phyloP scores from a whole-genome alignment of 2,888 invertebrate species.

The Parasteatoda lunata region DNA sequence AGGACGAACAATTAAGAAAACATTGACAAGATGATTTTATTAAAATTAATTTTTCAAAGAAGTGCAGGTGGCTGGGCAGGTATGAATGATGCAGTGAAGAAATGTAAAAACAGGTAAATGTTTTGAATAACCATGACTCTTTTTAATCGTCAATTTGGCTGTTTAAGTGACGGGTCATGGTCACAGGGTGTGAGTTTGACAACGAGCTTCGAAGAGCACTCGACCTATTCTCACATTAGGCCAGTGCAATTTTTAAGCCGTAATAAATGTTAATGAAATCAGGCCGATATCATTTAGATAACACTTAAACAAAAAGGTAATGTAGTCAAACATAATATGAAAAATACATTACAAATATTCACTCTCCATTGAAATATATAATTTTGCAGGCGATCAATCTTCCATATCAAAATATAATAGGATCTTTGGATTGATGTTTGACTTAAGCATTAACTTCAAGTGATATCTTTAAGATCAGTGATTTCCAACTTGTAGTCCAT shows the following conservation, averaged over 20 bases:
- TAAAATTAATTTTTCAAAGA: too few relatives aligned
- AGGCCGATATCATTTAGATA: conserved; percentile 26
- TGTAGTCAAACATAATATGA: too few relatives aligned
- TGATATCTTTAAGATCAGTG: too few relatives aligned
- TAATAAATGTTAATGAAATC: conserved; percentile 23
- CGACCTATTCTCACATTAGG: conserved; percentile 26
- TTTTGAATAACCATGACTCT: conserved; percentile 56
- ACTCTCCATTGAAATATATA: too few relatives aligned
- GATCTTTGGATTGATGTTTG: too few relatives aligned
- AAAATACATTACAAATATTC: too few relatives aligned
- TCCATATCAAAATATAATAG: too few relatives aligned
- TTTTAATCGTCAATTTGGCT: conserved; percentile 39
- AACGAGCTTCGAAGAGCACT: conserved; percentile 11
- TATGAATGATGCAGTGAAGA: neutral
- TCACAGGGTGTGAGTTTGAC: conserved; percentile 46
- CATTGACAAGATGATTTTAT: too few relatives aligned
- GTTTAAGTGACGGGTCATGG: conserved; percentile 56
- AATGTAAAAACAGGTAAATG: conserved; percentile 29
- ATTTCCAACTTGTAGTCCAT: too few relatives aligned
- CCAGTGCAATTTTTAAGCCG: neutral
- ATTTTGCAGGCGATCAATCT: too few relatives aligned
- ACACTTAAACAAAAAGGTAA: neutral
- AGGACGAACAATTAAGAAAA: too few relatives aligned
- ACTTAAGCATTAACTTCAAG: too few relatives aligned
- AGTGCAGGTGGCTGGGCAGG: neutral